Percentiles rank a stretch among this genome's conserved stretches.
These are phyloP conservation scores for Drosophila pectinifera DNA, from an alignment of 1,140 invertebrate species.

Conservation along the genomic window DNA sequence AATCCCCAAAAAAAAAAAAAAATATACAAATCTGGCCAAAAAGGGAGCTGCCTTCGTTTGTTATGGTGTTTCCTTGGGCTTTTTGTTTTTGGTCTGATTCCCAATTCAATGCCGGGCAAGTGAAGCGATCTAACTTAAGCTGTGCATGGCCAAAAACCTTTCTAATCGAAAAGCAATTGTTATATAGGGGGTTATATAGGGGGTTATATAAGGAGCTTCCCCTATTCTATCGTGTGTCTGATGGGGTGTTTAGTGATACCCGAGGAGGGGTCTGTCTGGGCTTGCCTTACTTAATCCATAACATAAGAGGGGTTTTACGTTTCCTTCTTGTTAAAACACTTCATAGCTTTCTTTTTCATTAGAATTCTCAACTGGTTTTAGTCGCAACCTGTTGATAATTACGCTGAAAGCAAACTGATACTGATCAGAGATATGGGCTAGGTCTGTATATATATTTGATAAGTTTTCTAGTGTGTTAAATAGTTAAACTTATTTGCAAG, in stretches of 20 bases:
- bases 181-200: not conserved
- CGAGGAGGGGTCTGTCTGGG: no score
- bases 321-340: no score
- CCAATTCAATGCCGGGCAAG: conserved; percentile 8
- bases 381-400: not conserved
- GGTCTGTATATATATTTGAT: no score
- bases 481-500: not conserved
- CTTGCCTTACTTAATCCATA: no score
- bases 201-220: not conserved
- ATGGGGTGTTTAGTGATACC: not conserved
- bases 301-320: no score
- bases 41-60: not conserved
- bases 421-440: not conserved
- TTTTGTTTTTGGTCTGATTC: not conserved
- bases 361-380: not conserved
- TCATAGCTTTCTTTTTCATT: no score
- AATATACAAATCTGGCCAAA: not conserved
- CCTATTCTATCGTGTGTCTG: not conserved
- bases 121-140: conserved; percentile 17
- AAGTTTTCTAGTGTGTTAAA: no score
- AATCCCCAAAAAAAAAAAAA: conserved; percentile 3
- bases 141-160: conserved; percentile 2
- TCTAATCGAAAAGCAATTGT: not conserved
- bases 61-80: not conserved
- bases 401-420: not conserved